Percentiles rank a stretch among this genome's conserved stretches.
Evolutionary conservation across 2,888 invertebrate genomes (phyloP).

Genomic region (Elysia crispata): DNA sequence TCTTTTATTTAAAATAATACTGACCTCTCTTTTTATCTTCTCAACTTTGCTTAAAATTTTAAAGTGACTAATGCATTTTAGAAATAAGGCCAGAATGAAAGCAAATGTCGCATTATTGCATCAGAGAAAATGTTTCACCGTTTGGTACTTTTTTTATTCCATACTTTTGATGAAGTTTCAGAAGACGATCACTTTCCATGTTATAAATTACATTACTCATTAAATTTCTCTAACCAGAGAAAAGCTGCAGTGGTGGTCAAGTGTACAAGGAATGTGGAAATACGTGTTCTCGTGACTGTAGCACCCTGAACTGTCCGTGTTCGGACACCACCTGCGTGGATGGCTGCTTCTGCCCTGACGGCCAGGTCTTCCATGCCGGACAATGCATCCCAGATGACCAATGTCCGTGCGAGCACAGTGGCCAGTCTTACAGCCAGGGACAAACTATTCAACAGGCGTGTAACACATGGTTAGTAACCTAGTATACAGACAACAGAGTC

Average conservation of each 20-base stretch:
- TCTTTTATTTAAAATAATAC: not conserved
- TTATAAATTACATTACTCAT: too few species aligned
- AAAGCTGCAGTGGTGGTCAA: slow-evolving; percentile 86
- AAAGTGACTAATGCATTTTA: too few species aligned
- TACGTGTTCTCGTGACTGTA: slow-evolving; percentile 85
- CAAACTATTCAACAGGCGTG: slow-evolving; percentile 68
- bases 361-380: slow-evolving; percentile 86
- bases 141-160: too few species aligned
- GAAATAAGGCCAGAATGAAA: too few species aligned
- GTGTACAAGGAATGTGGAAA: slow-evolving; percentile 89
- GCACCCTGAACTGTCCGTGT: slow-evolving; percentile 55
- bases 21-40: not conserved
- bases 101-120: too few species aligned
- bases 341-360: slow-evolving; percentile 92
- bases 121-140: too few species aligned
- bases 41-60: not conserved
- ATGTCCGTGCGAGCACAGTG: slow-evolving; percentile 88
- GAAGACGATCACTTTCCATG: too few species aligned
- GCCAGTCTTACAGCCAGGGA: slow-evolving; percentile 72
- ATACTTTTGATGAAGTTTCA: too few species aligned
- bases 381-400: slow-evolving; percentile 87
- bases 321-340: slow-evolving; percentile 85
- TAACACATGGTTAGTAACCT: slow-evolving; percentile 69
- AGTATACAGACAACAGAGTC: too few species aligned
- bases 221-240: slow-evolving; percentile 81